phyloP scores from a whole-genome alignment of 1,140 invertebrate genomes.

The Littorina saxatilis region DNA sequence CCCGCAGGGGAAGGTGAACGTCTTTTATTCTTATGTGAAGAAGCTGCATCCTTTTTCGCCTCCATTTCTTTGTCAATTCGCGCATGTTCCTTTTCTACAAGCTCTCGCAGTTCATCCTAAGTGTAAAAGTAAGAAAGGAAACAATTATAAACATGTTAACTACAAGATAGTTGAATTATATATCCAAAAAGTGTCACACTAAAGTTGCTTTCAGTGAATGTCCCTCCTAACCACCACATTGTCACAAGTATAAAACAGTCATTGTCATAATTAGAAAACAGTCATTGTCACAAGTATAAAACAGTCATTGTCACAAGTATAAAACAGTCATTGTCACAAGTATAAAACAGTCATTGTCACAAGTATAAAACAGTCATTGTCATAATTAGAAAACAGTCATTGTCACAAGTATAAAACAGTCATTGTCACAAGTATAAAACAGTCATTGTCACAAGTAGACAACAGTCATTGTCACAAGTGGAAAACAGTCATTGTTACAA shows the following conservation, averaged over 20 bases:
- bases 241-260: not conserved
- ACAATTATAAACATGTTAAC: constrained; percentile 14
- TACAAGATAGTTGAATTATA: not conserved
- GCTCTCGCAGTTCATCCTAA: constrained; percentile 57
- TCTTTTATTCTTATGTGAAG: too few relatives aligned
- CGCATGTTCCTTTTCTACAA: constrained; percentile 60
- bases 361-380: not conserved
- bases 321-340: not conserved
- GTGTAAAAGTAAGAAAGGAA: not conserved
- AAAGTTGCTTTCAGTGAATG: not conserved
- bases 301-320: too few relatives aligned
- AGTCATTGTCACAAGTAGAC: too few relatives aligned
- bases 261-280: too few relatives aligned
- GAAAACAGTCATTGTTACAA: not conserved
- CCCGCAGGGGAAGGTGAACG: too few relatives aligned
- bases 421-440: too few relatives aligned
- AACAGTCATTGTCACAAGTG: too few relatives aligned
- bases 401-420: constrained; percentile 6
- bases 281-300: too few relatives aligned
- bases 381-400: too few relatives aligned
- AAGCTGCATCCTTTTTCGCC: not conserved
- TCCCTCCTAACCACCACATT: not conserved
- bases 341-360: not conserved
- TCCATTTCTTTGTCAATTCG: constrained; percentile 48
- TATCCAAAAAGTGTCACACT: not conserved